phyloP scores from a whole-genome alignment of 2,888 invertebrate genomes.

The Amphipyra berbera region DNA sequence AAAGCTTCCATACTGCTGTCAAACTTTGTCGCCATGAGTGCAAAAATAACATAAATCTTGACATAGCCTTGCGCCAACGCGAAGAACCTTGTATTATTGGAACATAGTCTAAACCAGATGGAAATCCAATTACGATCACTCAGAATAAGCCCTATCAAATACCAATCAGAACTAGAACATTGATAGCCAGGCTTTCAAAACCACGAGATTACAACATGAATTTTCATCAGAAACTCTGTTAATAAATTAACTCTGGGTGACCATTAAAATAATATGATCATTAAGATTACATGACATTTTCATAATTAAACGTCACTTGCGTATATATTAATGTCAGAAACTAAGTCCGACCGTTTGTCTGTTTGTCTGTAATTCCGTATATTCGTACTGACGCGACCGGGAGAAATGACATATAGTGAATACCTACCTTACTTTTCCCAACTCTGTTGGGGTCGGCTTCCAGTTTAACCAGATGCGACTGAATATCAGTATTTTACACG shows the following conservation, averaged over 20 bases:
- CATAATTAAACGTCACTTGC: constrained; percentile 52
- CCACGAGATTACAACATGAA: constrained; percentile 11
- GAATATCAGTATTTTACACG: too few relatives aligned
- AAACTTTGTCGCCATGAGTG: too few relatives aligned
- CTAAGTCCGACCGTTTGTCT: constrained; percentile 30
- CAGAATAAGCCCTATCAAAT: too few relatives aligned
- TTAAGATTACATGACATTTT: constrained; percentile 49
- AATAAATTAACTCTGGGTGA: constrained; percentile 41
- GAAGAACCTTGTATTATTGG: too few relatives aligned
- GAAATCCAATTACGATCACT: too few relatives aligned
- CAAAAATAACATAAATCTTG: too few relatives aligned
- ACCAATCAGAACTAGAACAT: neutral
- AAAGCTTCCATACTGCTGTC: too few relatives aligned
- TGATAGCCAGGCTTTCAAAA: constrained; percentile 1
- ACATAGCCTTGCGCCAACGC: too few relatives aligned
- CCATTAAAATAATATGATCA: constrained; percentile 56
- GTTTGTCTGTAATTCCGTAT: constrained; percentile 12
- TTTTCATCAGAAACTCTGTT: constrained; percentile 33
- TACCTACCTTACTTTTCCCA: too few relatives aligned
- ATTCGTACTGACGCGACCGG: constrained; percentile 1
- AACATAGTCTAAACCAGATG: too few relatives aligned
- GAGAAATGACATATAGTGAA: constrained; percentile 1
- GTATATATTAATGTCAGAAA: constrained; percentile 39
- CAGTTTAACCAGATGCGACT: too few relatives aligned
- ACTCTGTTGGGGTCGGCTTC: too few relatives aligned